These are phyloP conservation scores for Molossus molossus DNA, from an alignment of 2,797 vertebrate genomes.

Conservation along the genomic window DNA sequence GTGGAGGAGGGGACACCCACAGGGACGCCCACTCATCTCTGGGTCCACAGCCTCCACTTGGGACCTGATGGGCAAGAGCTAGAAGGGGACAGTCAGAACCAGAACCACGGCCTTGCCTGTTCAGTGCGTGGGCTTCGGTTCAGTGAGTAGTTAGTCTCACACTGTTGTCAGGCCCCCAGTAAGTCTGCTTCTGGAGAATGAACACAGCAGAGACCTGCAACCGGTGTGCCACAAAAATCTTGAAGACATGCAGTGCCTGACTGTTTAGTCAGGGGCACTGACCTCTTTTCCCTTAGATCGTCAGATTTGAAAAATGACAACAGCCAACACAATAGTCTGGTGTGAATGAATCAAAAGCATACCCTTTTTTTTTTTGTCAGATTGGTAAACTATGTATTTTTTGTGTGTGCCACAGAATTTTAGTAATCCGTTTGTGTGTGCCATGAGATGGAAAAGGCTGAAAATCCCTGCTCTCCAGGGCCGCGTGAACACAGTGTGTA, in stretches of 20 bases:
- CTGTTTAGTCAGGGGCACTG: not conserved
- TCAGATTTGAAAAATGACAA: not conserved
- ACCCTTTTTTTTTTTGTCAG: not conserved
- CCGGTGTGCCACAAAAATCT: not conserved
- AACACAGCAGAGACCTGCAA: not conserved
- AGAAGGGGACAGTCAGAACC: not conserved
- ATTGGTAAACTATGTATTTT: not conserved
- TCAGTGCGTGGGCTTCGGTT: not conserved
- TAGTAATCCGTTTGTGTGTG: not conserved
- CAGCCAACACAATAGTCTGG: not conserved
- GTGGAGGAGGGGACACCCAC: not conserved
- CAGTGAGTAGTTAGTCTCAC: not conserved
- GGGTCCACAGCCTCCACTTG: not conserved
- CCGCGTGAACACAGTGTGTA: accelerated
- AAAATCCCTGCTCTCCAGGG: not conserved
- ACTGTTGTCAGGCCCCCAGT: too few relatives aligned
- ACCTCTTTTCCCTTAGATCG: not conserved
- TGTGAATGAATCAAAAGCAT: not conserved
- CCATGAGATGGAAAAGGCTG: not conserved
- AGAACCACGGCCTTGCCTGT: not conserved
- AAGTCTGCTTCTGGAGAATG: not conserved
- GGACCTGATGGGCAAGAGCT: not conserved
- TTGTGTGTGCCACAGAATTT: not conserved
- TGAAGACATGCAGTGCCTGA: not conserved
- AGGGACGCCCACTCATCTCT: accelerated